Conservation (phyloP, 2,797 vertebrate species). For the Fistularia tabacaria region DNA sequence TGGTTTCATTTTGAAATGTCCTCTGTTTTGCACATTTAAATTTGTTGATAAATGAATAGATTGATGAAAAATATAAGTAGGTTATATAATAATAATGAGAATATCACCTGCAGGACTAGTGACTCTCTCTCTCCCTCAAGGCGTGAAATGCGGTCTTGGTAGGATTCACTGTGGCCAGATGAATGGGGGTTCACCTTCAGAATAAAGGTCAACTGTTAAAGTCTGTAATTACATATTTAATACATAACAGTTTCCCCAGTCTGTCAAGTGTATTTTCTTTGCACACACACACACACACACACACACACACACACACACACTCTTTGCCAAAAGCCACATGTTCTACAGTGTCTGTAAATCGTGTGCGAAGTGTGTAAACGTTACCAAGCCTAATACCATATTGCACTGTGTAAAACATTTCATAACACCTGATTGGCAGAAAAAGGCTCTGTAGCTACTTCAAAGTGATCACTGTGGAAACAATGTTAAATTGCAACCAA, state of each 20-base stretch:
- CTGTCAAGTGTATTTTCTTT: constrained; percentile 19
- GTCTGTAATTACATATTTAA: constrained; percentile 25
- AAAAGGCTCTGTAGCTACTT: constrained; percentile 17
- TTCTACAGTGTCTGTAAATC: not conserved
- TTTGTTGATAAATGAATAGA: not conserved
- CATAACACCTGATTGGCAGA: constrained; percentile 20
- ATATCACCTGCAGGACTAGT: constrained; percentile 88
- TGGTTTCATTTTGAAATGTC: not conserved
- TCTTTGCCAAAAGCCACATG: constrained; percentile 7
- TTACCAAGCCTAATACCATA: constrained; percentile 46
- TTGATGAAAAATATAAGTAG: not conserved
- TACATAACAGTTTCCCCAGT: constrained; percentile 18
- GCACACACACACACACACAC: not conserved
- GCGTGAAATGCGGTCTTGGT: constrained; percentile 88
- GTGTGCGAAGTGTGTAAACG: constrained; percentile 29
- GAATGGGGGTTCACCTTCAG: constrained; percentile 81
- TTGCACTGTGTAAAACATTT: constrained; percentile 34
- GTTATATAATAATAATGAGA: not conserved
- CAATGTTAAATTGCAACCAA: constrained; percentile 34
- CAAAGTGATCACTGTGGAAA: constrained; percentile 18
- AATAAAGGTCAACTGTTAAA: constrained; percentile 40
- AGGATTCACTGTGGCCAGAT: constrained; percentile 83
- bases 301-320: not conserved
- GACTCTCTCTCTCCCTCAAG: constrained; percentile 97
- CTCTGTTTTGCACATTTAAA: no score